These are phyloP conservation scores for Hoplias malabaricus DNA, from an alignment of 2,113 vertebrate genomes.

Conservation along the genomic window DNA sequence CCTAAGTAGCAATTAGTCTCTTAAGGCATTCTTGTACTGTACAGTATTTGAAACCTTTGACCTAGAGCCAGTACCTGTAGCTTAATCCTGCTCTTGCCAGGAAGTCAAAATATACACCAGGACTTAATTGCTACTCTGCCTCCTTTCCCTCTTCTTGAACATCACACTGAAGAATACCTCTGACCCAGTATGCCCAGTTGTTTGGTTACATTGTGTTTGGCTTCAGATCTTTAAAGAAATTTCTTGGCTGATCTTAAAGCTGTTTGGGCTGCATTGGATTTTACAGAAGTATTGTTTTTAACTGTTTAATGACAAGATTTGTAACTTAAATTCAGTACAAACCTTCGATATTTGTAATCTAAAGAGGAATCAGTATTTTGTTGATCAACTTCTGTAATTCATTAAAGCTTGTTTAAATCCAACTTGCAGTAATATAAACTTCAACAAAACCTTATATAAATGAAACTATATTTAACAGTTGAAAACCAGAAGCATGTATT, in stretches of 20 bases:
- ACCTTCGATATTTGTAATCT: too few relatives aligned
- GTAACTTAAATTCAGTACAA: too few relatives aligned
- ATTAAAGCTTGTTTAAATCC: too few relatives aligned
- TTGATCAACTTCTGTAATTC: too few relatives aligned
- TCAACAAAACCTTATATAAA: too few relatives aligned
- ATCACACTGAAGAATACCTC: background rate
- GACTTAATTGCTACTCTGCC: background rate
- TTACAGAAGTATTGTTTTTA: too few relatives aligned
- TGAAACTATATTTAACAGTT: too few relatives aligned
- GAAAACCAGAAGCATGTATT: too few relatives aligned
- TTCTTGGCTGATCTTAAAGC: background rate
- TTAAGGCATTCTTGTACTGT: background rate
- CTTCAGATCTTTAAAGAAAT: background rate
- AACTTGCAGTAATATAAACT: too few relatives aligned
- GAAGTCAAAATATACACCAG: background rate
- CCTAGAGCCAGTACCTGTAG: background rate
- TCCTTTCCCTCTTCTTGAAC: slow-evolving; percentile 6
- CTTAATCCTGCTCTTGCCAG: slow-evolving; percentile 2
- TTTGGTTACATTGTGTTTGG: background rate
- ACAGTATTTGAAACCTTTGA: background rate
- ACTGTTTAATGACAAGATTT: too few relatives aligned
- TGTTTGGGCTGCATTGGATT: background rate
- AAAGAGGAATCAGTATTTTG: too few relatives aligned
- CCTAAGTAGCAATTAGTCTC: background rate
- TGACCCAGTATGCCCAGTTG: background rate